Percentiles rank a stretch among this genome's conserved stretches.
phyloP scores from a whole-genome alignment of 2,888 invertebrate genomes.

The Metacarcinus magister region DNA sequence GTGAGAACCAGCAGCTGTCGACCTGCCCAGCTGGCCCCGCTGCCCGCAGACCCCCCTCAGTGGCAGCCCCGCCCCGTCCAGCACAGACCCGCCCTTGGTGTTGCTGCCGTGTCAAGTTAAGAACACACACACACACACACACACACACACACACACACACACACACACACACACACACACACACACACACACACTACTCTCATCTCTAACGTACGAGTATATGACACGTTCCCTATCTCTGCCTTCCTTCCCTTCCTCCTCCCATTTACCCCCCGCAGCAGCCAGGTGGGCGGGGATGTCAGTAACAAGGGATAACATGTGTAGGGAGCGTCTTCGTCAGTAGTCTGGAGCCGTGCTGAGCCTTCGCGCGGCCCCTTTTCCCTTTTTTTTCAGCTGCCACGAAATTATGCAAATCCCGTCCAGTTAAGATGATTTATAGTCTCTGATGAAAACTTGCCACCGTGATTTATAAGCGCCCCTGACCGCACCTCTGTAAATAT shows the following conservation, averaged over 20 bases:
- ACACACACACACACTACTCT: constrained; percentile 38
- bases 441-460: constrained; percentile 38
- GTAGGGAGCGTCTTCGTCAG: background rate
- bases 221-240: background rate
- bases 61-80: background rate
- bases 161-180: background rate
- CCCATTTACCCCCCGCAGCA: background rate
- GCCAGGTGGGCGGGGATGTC: constrained; percentile 16
- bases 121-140: background rate
- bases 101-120: background rate
- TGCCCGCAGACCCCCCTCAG: background rate
- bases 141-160: constrained; percentile 22
- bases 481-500: constrained; percentile 21
- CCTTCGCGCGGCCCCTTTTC: background rate
- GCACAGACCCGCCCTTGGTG: background rate
- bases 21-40: background rate
- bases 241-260: background rate
- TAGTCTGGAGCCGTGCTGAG: background rate
- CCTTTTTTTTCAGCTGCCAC: background rate
- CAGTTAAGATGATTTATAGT: background rate
- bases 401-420: constrained; percentile 30
- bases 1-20: background rate
- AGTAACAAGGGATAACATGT: background rate
- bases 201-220: background rate
- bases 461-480: constrained; percentile 42